Conservation (phyloP, 2,888 invertebrate genomes). For the Gibbula magus region DNA sequence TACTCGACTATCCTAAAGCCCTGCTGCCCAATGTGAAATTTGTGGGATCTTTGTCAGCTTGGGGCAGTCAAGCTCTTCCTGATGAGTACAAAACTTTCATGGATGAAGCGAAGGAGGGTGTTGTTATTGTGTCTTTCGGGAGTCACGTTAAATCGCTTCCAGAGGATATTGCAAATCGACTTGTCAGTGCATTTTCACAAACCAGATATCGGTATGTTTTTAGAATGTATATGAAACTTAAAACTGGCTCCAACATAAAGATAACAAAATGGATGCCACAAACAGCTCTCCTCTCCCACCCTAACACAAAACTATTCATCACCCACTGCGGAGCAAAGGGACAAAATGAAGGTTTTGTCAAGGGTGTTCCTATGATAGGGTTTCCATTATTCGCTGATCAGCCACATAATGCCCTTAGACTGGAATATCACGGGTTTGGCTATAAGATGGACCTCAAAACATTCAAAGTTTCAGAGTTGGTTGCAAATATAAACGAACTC, state of each 20-base stretch:
- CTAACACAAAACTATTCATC: slow-evolving; percentile 50
- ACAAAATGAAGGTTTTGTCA: slow-evolving; percentile 55
- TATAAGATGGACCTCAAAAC: slow-evolving; percentile 36
- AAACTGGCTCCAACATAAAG: slow-evolving; percentile 31
- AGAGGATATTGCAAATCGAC: slow-evolving; percentile 7
- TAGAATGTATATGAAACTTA: slow-evolving; percentile 10
- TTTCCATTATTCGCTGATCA: slow-evolving; percentile 53
- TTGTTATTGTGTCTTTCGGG: slow-evolving; percentile 55
- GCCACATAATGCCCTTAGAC: slow-evolving; percentile 43
- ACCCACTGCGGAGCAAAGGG: slow-evolving; percentile 60
- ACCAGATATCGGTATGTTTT: slow-evolving; percentile 37
- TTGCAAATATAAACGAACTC: slow-evolving; percentile 35
- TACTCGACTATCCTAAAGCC: slow-evolving; percentile 45
- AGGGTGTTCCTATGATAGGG: slow-evolving; percentile 57
- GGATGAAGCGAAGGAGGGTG: slow-evolving; percentile 44
- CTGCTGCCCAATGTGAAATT: slow-evolving; percentile 43
- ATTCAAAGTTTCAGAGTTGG: slow-evolving; percentile 39
- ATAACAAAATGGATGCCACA: slow-evolving; percentile 53
- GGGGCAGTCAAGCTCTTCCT: slow-evolving; percentile 39
- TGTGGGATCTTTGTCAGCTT: slow-evolving; percentile 40
- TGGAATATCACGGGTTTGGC: slow-evolving; percentile 47
- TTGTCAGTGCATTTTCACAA: slow-evolving; percentile 41
- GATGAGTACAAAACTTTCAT: slow-evolving; percentile 40
- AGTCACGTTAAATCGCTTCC: slow-evolving; percentile 38
- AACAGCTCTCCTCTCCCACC: slow-evolving; percentile 52